These are phyloP conservation scores for Monoplex corrugatus DNA, from an alignment of 2,888 invertebrate genomes.

Conservation along the genomic window DNA sequence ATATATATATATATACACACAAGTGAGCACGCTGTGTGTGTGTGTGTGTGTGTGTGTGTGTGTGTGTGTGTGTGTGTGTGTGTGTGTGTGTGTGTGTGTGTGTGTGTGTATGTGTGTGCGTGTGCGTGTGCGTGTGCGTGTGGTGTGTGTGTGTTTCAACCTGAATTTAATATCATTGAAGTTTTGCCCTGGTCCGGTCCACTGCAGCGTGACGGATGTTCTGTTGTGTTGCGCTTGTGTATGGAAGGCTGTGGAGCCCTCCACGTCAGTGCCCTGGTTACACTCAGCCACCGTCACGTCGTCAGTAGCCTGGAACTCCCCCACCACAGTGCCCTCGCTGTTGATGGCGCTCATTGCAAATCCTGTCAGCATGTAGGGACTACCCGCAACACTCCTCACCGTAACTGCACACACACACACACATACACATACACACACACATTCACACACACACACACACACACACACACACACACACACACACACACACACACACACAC, in stretches of 20 bases:
- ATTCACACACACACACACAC: not conserved
- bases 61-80: slow-evolving; percentile 22
- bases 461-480: not conserved
- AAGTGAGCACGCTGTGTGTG: slow-evolving; percentile 1
- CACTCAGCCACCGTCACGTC: not conserved
- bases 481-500: slow-evolving; percentile 1
- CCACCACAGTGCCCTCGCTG: slow-evolving; percentile 39
- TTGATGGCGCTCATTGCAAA: slow-evolving; percentile 45
- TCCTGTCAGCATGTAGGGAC: slow-evolving; percentile 13
- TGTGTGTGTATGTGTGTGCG: no score
- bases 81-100: slow-evolving; percentile 22
- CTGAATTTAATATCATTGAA: slow-evolving; percentile 38
- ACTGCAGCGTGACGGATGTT: slow-evolving; percentile 29
- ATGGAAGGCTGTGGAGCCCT: slow-evolving; percentile 44
- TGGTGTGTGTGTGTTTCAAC: no score
- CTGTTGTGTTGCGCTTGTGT: slow-evolving; percentile 28
- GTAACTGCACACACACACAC: slow-evolving; percentile 47
- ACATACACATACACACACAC: not conserved
- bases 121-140: no score
- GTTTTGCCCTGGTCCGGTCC: slow-evolving; percentile 43
- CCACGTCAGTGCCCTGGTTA: slow-evolving; percentile 31
- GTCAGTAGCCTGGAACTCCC: not conserved
- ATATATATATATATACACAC: no score
- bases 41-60: slow-evolving; percentile 22
- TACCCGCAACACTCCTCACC: not conserved